phyloP scores from a whole-genome alignment of 2,888 invertebrate genomes.

The Anagyrus pseudococci region DNA sequence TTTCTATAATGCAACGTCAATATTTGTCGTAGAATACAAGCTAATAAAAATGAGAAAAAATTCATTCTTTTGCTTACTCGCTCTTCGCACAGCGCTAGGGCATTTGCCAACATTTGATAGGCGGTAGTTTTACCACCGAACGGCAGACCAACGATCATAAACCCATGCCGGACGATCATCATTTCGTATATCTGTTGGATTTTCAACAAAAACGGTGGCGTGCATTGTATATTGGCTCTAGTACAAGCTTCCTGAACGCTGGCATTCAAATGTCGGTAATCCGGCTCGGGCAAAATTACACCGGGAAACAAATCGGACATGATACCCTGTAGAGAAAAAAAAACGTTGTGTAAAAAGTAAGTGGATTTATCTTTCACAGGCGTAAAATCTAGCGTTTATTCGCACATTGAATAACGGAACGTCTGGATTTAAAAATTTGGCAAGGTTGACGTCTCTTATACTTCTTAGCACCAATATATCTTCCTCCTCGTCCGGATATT shows the following conservation, averaged over 20 bases:
- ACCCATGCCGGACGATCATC: conserved; percentile 70
- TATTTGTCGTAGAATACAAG: conserved; percentile 1
- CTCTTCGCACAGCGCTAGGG: conserved; percentile 64
- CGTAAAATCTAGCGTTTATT: background rate
- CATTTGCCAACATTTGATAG: conserved; percentile 64
- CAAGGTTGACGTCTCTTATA: conserved; percentile 71
- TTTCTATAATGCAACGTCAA: conserved; percentile 63
- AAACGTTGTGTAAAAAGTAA: too few relatives aligned
- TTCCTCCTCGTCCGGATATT: conserved; percentile 68
- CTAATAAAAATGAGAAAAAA: too few relatives aligned
- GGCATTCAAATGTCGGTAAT: conserved; percentile 75
- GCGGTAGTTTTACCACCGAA: conserved; percentile 68
- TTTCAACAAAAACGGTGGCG: conserved; percentile 67
- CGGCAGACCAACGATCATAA: conserved; percentile 69
- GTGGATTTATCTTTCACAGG: background rate
- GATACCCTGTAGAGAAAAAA: conserved; percentile 64
- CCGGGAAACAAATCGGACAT: conserved; percentile 72
- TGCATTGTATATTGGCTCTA: conserved; percentile 81
- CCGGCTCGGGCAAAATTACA: conserved; percentile 69
- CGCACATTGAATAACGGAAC: conserved; percentile 66
- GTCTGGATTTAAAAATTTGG: conserved; percentile 69
- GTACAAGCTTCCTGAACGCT: conserved; percentile 72
- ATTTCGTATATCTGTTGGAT: conserved; percentile 70
- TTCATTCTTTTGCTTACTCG: conserved; percentile 55
- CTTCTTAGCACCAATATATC: conserved; percentile 69